A percentile compares a stretch with the other conserved stretches of the same genome.
phyloP scores from a whole-genome alignment of 2,888 invertebrate genomes.

The Temnothorax ravouxi region DNA sequence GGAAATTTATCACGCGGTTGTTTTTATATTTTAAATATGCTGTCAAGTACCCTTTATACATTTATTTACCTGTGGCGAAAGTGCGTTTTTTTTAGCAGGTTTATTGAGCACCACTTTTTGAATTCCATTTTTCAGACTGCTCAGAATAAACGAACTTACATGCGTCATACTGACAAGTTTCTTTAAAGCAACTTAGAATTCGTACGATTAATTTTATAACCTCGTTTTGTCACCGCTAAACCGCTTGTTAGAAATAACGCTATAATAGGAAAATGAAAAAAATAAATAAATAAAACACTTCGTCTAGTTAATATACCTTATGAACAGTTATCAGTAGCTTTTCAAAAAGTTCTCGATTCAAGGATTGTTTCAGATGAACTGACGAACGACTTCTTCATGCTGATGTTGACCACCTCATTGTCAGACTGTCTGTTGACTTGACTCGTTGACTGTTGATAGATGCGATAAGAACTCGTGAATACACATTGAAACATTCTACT shows the following conservation, averaged over 20 bases:
- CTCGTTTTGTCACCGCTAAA: background rate
- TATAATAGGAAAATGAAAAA: background rate
- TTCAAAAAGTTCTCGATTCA: background rate
- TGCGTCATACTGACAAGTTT: conserved; percentile 27
- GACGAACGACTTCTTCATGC: background rate
- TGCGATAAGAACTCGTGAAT: too few relatives aligned
- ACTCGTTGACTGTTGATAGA: too few relatives aligned
- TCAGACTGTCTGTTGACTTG: too few relatives aligned
- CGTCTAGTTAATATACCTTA: background rate
- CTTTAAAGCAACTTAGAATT: background rate
- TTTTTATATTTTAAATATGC: background rate
- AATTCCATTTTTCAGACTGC: conserved; percentile 86
- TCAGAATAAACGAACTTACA: conserved; percentile 32
- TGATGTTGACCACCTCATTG: background rate
- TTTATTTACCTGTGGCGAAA: conserved; percentile 86
- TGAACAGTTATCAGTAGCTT: background rate
- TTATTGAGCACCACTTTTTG: conserved; percentile 91
- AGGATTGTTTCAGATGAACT: background rate
- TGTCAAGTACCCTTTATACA: background rate
- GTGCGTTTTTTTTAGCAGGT: conserved; percentile 93
- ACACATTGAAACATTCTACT: too few relatives aligned
- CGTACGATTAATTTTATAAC: background rate
- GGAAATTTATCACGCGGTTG: background rate
- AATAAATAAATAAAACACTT: background rate
- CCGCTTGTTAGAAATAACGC: background rate